Conservation (phyloP, 1,140 invertebrate species). For the Anagrus nilaparvatae region DNA sequence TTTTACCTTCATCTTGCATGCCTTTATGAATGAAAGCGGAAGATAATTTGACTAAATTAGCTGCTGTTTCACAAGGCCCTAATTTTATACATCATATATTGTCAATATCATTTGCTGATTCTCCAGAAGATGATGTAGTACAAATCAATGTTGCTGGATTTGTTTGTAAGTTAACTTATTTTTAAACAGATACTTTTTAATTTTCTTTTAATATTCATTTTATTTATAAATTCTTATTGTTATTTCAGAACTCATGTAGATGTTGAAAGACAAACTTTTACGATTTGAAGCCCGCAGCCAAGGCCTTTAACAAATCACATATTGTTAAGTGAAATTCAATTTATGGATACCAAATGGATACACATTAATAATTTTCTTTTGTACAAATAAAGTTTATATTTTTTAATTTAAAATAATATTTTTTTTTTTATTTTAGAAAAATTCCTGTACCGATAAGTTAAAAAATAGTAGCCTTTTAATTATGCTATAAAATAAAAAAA, state of each 20-base stretch:
- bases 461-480: too few species aligned
- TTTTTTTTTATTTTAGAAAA: too few species aligned
- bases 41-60: constrained; percentile 85
- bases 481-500: too few species aligned
- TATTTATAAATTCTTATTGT: constrained; percentile 14
- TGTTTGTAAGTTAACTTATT: constrained; percentile 77
- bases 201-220: too few species aligned
- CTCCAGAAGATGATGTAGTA: constrained; percentile 67
- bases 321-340: constrained; percentile 72
- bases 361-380: constrained; percentile 47
- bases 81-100: constrained; percentile 79
- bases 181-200: too few species aligned
- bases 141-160: constrained; percentile 84
- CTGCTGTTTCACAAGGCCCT: constrained; percentile 62
- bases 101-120: constrained; percentile 73
- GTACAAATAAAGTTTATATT: too few species aligned
- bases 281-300: constrained; percentile 83
- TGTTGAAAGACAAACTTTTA: constrained; percentile 73
- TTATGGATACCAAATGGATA: too few species aligned
- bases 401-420: too few species aligned
- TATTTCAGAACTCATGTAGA: constrained; percentile 75
- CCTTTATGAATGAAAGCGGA: constrained; percentile 89
- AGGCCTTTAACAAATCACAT: constrained; percentile 79
- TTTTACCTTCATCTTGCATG: constrained; percentile 87
- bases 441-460: too few species aligned